A percentile compares a stretch with the other conserved stretches of the same genome.
phyloP scores from a whole-genome alignment of 2,888 invertebrate genomes.

The Apamea anceps region DNA sequence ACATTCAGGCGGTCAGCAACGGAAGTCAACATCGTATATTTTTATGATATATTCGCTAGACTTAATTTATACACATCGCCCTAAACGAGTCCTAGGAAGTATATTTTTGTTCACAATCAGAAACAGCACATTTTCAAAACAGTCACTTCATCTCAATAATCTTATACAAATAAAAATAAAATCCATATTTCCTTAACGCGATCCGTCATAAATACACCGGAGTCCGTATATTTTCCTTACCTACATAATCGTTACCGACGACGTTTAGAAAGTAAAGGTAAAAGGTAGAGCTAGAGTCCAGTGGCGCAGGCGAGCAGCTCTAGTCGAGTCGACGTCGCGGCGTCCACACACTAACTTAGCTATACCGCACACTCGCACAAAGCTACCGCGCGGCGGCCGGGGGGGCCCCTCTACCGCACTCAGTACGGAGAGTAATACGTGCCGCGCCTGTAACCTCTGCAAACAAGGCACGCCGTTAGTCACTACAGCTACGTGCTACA shows the following conservation, averaged over 20 bases:
- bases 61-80: constrained; percentile 65
- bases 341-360: constrained; percentile 64
- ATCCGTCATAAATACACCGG: constrained; percentile 61
- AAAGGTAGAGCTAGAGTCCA: constrained; percentile 62
- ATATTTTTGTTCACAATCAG: constrained; percentile 67
- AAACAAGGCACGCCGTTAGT: constrained; percentile 87
- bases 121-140: constrained; percentile 64
- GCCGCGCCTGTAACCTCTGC: constrained; percentile 93
- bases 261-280: constrained; percentile 58
- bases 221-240: constrained; percentile 56
- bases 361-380: constrained; percentile 65
- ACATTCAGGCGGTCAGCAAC: constrained; percentile 37
- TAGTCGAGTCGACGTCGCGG: constrained; percentile 56
- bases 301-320: constrained; percentile 62
- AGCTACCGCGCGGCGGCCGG: constrained; percentile 68
- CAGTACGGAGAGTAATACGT: constrained; percentile 93
- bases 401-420: constrained; percentile 83
- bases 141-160: constrained; percentile 65
- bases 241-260: constrained; percentile 55
- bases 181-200: constrained; percentile 59
- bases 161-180: constrained; percentile 67
- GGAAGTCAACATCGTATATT: constrained; percentile 53
- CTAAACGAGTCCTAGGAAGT: constrained; percentile 55
- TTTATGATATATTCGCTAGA: constrained; percentile 49
- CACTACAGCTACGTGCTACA: constrained; percentile 63